These are phyloP conservation scores for Thyatira batis DNA, from an alignment of 2,888 invertebrate genomes.

Conservation along the genomic window DNA sequence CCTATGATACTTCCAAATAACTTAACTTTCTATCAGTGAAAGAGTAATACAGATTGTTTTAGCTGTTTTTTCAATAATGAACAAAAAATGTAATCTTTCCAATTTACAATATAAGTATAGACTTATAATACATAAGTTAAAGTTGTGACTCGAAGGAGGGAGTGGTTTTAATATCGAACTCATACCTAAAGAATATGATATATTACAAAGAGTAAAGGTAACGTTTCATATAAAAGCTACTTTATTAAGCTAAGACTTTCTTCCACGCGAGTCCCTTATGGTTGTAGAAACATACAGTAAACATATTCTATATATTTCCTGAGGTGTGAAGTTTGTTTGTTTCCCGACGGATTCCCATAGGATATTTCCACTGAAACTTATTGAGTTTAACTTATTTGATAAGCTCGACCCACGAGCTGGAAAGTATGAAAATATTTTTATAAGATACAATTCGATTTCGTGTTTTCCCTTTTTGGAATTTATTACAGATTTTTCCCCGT, in stretches of 20 bases:
- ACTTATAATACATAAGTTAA: no score
- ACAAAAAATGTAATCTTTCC: no score
- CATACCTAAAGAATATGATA: no score
- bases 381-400: constrained; percentile 70
- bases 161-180: no score
- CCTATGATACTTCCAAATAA: no score
- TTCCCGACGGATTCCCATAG: constrained; percentile 36
- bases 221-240: not conserved
- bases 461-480: constrained; percentile 9
- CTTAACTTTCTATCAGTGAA: no score
- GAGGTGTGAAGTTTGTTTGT: constrained; percentile 47
- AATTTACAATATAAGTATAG: no score
- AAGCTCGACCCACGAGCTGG: constrained; percentile 35
- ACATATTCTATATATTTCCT: constrained; percentile 31
- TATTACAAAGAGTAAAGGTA: no score
- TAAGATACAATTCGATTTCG: not conserved
- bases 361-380: constrained; percentile 51
- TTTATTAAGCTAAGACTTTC: not conserved
- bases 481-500: constrained; percentile 11
- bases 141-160: no score
- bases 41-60: no score
- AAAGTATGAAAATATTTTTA: constrained; percentile 7
- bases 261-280: not conserved
- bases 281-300: constrained; percentile 5
- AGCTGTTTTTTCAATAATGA: no score